Evolutionary conservation across 2,797 vertebrate species (phyloP), one percentile per base, ranked within the genome.

Genomic region (Muscicapa striata): DNA sequence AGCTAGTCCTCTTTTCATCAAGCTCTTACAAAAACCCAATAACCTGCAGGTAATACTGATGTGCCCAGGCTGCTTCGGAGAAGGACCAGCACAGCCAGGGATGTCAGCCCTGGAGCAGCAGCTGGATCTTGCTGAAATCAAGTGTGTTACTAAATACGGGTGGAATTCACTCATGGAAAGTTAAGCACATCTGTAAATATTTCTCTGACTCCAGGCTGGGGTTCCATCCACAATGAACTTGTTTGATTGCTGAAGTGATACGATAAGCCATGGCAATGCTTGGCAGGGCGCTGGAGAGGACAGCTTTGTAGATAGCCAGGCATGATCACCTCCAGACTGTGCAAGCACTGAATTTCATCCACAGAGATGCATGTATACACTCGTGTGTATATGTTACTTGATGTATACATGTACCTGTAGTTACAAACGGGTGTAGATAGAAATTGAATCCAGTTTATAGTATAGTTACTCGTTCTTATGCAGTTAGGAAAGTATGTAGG

Each of bases 141-240:
- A 92, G 27, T 1, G 4, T 48, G 32, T 75, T 89, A 75, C 54
- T 63, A 40, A 75, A 51, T 1, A 59, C 49, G 19, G 48, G 48
- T 59, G 52, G 51, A 57, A 69, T 73, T 84, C 82, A 81, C 62
- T 78, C 36, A n/a, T 12, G 27, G 79, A 78, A 66, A 92, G 51
- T 61, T 78, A 88, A 76, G 46, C 62, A 73, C 59, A 63, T 57
- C 55, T 87, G 61, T 67, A 92, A 93, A 88, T 30, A 36, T 88
- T 91, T 79, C 64, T 63, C 58, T 59, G 78, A 88, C n/a, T 70
- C 40, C 72, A 59, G 32, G 29, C 73, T 70, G 51, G 30, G 32
- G 48, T 74, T 90, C 82, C 45, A 63, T 55, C 58, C 45, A 12
- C 78, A 52, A 76, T 38, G 79, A 84, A 78, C 57, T 84, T 57